Evolutionary conservation across 2,888 invertebrate genomes (phyloP), one percentile per base, ranked within the genome.

Genomic region (Aleiodes testaceus): DNA sequence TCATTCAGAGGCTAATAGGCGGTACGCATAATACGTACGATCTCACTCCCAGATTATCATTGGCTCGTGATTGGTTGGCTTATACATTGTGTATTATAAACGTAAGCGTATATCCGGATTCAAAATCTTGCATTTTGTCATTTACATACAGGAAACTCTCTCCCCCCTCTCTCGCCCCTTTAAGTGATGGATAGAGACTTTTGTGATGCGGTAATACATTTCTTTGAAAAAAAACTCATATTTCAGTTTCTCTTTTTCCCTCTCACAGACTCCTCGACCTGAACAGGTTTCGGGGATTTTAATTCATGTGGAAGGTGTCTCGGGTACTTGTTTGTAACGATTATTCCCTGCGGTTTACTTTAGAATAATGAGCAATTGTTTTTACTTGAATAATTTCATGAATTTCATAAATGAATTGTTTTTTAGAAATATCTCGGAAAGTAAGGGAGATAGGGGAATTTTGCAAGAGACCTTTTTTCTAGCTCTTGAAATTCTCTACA

Each of bases 101-200:
- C 47, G 50, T 50, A 69, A 63, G 47, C 49, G 63, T 68, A 66
- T 74, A 72, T 75, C 75, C 77, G 55, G 71, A 75, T 73, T 70
- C 73, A 64, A 76, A 76, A 78, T 78, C 77, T 73, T 68, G 73
- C 68, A 66, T 70, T 79, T 75, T 75, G 70, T 83, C 79, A 87
- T 86, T 86, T 85, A 82, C 86, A 86, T 86, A 86, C 85, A 87
- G 87, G 87, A 87, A 86, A 81, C 81, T 77, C 77, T 74, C 52
- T 61, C 52, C 36, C 70, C 44, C 63, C 42, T 22, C 61, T 52
- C n/a, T 61, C 16, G 30, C 44, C 20, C 59, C 64, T 49, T 66
- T 69, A 69, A 65, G 59, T 3, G 14, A 36, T 55, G 30, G 26
- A 55, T 55, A 55, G 36, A 26, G 14, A 9, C 59, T 16, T 45